Conservation (phyloP, 2,113 vertebrate genomes). For the Prinia subflava region DNA sequence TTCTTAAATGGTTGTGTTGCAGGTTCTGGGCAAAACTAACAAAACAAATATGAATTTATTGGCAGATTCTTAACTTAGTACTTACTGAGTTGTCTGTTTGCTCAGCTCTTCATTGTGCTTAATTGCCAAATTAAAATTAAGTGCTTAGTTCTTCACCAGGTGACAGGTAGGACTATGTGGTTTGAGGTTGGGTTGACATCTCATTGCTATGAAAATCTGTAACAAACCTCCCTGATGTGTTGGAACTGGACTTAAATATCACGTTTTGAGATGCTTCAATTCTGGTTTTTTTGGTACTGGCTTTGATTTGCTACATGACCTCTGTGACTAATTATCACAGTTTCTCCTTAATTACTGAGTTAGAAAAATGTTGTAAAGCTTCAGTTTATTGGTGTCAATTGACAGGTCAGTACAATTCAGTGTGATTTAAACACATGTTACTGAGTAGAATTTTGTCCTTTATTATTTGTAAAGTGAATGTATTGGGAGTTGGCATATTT, state of each 20-base stretch:
- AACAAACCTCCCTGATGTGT: not conserved
- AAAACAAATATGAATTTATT: not conserved
- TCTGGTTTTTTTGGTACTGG: not conserved
- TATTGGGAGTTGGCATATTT: not conserved
- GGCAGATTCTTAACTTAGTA: not conserved
- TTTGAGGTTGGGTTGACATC: not conserved
- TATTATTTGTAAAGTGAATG: not conserved
- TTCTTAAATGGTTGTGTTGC: not conserved
- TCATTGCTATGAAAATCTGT: not conserved
- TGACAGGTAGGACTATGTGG: not conserved
- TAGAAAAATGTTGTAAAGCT: not conserved
- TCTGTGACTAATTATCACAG: not conserved
- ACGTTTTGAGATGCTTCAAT: not conserved
- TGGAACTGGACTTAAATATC: not conserved
- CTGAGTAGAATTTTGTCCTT: not conserved
- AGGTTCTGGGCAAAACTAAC: not conserved
- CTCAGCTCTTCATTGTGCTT: not conserved
- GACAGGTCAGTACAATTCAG: not conserved
- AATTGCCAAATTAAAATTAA: not conserved
- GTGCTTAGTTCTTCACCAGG: not conserved
- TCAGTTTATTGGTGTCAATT: not conserved
- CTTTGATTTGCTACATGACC: not conserved
- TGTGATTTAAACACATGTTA: not conserved
- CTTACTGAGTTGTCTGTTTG: not conserved
- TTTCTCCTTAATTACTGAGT: not conserved